phyloP scores from a whole-genome alignment of 1,140 invertebrate species.

The Tetramorium alpestre region DNA sequence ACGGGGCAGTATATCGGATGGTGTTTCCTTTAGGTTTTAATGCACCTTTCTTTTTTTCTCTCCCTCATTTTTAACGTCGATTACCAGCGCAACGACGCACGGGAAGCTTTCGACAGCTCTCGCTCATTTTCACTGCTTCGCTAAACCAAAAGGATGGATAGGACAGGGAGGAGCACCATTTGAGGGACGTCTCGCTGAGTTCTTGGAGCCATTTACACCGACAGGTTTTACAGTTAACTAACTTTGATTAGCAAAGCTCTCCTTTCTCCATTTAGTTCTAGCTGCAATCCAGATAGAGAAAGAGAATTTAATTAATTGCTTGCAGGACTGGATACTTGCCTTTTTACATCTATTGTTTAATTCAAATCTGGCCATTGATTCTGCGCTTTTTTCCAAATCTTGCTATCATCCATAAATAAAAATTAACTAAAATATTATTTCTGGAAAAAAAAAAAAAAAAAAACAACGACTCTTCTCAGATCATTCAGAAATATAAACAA shows the following conservation, averaged over 20 bases:
- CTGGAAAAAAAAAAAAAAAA: neutral
- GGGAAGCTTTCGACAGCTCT: conserved; percentile 25
- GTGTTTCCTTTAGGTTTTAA: conserved; percentile 42
- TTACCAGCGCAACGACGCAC: conserved; percentile 5
- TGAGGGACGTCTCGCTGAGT: conserved; percentile 42
- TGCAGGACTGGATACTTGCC: neutral
- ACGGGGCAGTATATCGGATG: conserved; percentile 76
- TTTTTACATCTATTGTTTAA: neutral
- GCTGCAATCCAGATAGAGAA: neutral
- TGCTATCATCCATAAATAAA: conserved; percentile 1
- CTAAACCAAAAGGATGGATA: conserved; percentile 39
- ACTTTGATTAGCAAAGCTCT: neutral
- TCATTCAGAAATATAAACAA: neutral
- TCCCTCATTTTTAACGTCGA: neutral
- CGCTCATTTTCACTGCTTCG: neutral
- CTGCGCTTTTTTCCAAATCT: neutral
- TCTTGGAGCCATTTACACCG: conserved; percentile 17
- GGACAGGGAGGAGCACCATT: conserved; percentile 65
- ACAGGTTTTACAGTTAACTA: neutral
- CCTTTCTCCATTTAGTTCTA: neutral
- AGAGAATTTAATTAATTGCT: neutral
- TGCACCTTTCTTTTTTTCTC: conserved; percentile 13
- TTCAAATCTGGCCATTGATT: neutral
- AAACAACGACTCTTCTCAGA: neutral
- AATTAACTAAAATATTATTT: neutral